Evolutionary conservation across 2,113 vertebrate species (phyloP), one percentile per base, ranked within the genome.

Genomic region (Talpa occidentalis): DNA sequence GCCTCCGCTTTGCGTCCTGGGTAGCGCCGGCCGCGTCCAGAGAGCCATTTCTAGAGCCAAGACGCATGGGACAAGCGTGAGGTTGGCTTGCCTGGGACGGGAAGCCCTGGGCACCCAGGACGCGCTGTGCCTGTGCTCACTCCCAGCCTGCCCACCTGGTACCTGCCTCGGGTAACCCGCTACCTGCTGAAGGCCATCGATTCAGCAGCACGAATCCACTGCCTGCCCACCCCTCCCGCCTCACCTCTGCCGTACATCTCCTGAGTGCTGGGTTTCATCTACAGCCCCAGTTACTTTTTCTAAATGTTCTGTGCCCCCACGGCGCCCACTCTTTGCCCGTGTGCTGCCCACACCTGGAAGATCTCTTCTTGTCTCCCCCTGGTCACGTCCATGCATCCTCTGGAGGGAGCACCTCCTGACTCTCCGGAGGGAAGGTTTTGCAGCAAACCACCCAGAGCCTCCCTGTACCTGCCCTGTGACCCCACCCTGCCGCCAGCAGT

Each of bases 21-120:
- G 32, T 12, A 60, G 21, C 5, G 4, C 0, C 28, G 37, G 14
- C 30, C 14, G 15, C 42, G n/a, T 0, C 16, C 2, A 26, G 40
- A 64, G 70, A 22, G 10, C 15, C 7, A 1, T n/a, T 21, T 35
- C 22, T 28, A 77, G 47, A 77, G 9, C 5, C 30, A 37, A 16
- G 14, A 35, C 14, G 11, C 16, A 22, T 4, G 4, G 52, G 15
- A 40, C 3, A 4, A 21, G 3, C 19, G 52, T 21, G 17, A 54
- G 19, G 15, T 21, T 54, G 16, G 11, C 52, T 21, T 21, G 6
- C 52, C 52, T 16, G n/a, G 30, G 88, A 30, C 19, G 19, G 21
- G 49, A 26, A 26, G 21, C 8, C 21, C 19, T n/a, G 7, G 40
- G 40, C 16, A 0, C 10, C 37, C 60, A 5, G 7, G 15, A 21